Conservation (phyloP, 1,140 invertebrate genomes). For the Proales similis region DNA sequence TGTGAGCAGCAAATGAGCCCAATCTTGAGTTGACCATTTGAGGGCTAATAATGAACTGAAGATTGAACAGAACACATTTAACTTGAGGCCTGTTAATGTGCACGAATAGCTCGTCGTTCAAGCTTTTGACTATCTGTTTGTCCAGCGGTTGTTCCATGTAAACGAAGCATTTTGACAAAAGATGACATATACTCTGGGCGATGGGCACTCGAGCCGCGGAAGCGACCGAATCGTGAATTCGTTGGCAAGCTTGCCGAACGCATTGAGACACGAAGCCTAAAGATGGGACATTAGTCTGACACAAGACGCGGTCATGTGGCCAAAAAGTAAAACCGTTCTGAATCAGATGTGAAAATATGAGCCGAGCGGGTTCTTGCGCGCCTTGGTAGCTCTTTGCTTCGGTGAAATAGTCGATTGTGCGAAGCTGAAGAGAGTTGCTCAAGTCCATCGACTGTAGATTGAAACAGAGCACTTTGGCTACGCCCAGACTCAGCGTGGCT, state of each 20-base stretch:
- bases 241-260: neutral
- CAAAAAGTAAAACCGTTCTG: too few species aligned
- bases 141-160: neutral
- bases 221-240: slow-evolving; percentile 3
- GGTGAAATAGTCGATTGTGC: slow-evolving; percentile 22
- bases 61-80: neutral
- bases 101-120: neutral
- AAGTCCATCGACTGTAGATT: too few species aligned
- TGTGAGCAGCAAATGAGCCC: neutral
- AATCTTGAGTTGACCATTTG: neutral
- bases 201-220: slow-evolving; percentile 14
- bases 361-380: neutral
- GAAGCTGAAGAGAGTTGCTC: slow-evolving; percentile 9
- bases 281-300: too few species aligned
- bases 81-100: slow-evolving; percentile 4
- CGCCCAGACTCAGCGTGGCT: too few species aligned
- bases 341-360: neutral
- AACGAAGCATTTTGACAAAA: slow-evolving; percentile 15
- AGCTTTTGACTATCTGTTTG: neutral
- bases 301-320: too few species aligned
- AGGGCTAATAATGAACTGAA: neutral
- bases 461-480: too few species aligned
- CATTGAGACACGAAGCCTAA: neutral
- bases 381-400: neutral
- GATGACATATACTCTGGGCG: neutral